phyloP scores from a whole-genome alignment of 2,797 vertebrate genomes.

The Poeciliopsis gracilis region DNA sequence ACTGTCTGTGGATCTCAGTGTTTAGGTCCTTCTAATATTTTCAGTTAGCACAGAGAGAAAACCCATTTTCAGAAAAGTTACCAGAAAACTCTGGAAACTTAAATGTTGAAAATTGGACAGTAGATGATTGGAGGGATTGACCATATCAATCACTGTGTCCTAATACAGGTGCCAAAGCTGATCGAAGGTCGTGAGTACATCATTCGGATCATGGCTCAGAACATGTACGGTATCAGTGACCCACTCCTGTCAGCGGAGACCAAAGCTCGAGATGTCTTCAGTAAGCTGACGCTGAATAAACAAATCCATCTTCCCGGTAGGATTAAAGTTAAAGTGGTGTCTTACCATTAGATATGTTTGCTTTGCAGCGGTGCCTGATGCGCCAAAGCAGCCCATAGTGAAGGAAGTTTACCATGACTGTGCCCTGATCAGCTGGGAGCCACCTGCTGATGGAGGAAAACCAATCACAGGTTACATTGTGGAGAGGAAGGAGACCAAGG shows the following conservation, averaged over 20 bases:
- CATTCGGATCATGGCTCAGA: constrained; percentile 95
- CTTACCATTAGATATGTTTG: constrained; percentile 27
- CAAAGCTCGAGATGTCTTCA: constrained; percentile 94
- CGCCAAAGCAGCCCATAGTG: constrained; percentile 90
- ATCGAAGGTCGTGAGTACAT: constrained; percentile 97
- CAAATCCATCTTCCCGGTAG: not conserved
- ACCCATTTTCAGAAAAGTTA: not conserved
- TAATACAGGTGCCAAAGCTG: constrained; percentile 86
- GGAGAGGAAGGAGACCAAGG: constrained; percentile 98
- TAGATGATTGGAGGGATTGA: not conserved
- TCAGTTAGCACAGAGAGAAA: not conserved
- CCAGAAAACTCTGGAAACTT: not conserved
- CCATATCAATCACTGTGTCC: constrained; percentile 4
- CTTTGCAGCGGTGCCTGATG: constrained; percentile 91
- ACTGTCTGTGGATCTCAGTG: not conserved
- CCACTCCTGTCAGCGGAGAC: constrained; percentile 91
- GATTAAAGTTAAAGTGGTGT: not conserved
- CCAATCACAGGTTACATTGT: constrained; percentile 96
- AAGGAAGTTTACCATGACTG: constrained; percentile 93
- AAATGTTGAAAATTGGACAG: not conserved
- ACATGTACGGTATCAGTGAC: constrained; percentile 95
- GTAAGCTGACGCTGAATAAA: constrained; percentile 79
- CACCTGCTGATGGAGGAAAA: constrained; percentile 95
- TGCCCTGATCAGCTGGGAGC: constrained; percentile 93
- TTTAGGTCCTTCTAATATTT: not conserved